Evolutionary conservation across 2,113 vertebrate species (phyloP).

Genomic region (Craseonycteris thonglongyai): DNA sequence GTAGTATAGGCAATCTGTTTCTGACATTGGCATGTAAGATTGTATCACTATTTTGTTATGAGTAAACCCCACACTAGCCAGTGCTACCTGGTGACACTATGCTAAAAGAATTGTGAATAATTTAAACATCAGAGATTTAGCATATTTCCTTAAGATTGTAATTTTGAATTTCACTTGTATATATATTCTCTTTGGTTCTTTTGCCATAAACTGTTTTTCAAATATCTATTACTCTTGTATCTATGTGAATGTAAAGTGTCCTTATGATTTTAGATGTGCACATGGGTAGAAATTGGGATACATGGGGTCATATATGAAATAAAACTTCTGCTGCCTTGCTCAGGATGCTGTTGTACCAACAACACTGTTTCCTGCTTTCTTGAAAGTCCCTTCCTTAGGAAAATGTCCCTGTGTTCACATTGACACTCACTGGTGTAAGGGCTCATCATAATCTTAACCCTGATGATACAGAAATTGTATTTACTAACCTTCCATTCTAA

Average conservation of each 20-base stretch:
- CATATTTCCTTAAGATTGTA: background rate
- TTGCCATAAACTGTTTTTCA: background rate
- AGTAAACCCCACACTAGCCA: background rate
- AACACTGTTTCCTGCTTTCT: background rate
- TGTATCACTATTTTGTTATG: background rate
- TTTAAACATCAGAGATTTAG: conserved; percentile 18
- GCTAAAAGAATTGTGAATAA: background rate
- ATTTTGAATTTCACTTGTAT: background rate
- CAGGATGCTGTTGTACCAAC: no score
- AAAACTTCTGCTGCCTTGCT: background rate
- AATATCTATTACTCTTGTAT: background rate
- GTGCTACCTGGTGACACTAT: background rate
- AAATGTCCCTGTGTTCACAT: background rate
- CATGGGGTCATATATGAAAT: no score
- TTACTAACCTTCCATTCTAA: background rate
- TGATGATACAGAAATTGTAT: background rate
- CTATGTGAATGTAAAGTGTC: background rate
- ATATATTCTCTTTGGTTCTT: background rate
- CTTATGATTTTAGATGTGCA: background rate
- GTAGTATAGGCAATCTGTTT: background rate
- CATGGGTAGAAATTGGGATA: background rate
- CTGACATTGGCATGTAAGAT: background rate
- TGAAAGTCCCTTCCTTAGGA: background rate
- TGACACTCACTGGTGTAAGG: background rate
- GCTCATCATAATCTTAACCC: background rate